These are phyloP conservation scores for Crenuchus spilurus DNA, from an alignment of 2,797 vertebrate genomes.

Conservation along the genomic window DNA sequence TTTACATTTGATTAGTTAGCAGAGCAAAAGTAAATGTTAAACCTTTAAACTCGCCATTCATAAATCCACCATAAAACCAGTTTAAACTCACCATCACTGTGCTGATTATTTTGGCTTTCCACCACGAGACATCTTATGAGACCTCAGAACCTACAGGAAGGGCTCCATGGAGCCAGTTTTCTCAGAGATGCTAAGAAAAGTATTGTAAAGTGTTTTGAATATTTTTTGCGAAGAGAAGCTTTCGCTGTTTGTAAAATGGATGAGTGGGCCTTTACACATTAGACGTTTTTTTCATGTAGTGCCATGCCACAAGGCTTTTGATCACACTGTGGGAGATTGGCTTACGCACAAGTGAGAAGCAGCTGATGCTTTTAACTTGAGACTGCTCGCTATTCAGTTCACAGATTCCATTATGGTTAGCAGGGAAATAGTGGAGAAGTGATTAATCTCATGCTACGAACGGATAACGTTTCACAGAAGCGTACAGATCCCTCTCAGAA, in stretches of 20 bases:
- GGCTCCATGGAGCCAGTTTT: background rate
- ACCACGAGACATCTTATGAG: too few species aligned
- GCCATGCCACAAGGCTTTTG: constrained; percentile 45
- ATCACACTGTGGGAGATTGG: constrained; percentile 36
- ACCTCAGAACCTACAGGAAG: too few species aligned
- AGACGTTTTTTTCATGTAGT: constrained; percentile 34
- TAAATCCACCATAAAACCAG: too few species aligned
- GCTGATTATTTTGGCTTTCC: too few species aligned
- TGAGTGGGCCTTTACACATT: constrained; percentile 36
- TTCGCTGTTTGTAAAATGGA: constrained; percentile 39
- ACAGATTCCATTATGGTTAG: constrained; percentile 28
- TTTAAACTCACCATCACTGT: too few species aligned
- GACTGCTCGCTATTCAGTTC: constrained; percentile 28
- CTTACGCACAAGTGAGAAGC: constrained; percentile 42
- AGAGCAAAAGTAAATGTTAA: too few species aligned
- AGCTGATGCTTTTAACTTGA: constrained; percentile 49
- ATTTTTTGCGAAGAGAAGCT: background rate
- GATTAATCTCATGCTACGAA: constrained; percentile 32
- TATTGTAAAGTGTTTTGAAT: background rate
- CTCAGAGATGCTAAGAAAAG: background rate
- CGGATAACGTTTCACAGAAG: constrained; percentile 19
- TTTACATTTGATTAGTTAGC: too few species aligned
- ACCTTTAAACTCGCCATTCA: too few species aligned
- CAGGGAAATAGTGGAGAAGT: constrained; percentile 15
- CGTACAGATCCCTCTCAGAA: background rate